Conservation (phyloP, 2,797 vertebrate species). For the Catharus ustulatus region DNA sequence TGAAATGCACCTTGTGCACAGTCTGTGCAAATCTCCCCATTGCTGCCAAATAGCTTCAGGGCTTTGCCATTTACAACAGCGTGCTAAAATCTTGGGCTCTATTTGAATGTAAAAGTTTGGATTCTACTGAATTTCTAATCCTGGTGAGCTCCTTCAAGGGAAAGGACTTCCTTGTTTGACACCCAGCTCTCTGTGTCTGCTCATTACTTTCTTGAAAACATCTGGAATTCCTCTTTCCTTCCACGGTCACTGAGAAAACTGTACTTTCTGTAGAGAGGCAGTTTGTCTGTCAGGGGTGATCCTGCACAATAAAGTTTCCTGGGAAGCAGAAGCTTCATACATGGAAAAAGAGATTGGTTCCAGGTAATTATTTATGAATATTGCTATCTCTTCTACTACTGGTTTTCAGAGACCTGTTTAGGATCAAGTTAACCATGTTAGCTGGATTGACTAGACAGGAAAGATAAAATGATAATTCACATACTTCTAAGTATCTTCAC, state of each 20-base stretch:
- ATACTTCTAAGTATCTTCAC: background rate
- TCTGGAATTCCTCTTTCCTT: background rate
- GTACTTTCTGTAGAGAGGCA: background rate
- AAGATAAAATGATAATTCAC: background rate
- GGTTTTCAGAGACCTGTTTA: background rate
- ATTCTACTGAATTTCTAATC: background rate
- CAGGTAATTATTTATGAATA: background rate
- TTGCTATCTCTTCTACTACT: background rate
- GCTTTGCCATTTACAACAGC: background rate
- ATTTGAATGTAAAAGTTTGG: background rate
- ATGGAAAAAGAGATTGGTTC: background rate
- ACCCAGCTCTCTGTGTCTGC: background rate
- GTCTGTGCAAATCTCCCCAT: background rate
- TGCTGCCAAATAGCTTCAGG: background rate
- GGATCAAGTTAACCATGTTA: accelerated
- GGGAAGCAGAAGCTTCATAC: background rate
- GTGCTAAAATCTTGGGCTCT: background rate
- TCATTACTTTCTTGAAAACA: background rate
- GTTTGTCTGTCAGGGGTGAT: background rate
- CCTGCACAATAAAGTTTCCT: background rate
- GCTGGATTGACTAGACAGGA: background rate
- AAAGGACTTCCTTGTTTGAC: background rate
- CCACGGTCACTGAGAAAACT: background rate
- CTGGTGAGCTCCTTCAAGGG: background rate
- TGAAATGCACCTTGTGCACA: background rate